phyloP scores from a whole-genome alignment of 2,113 vertebrate genomes.

The Ptyas mucosa region DNA sequence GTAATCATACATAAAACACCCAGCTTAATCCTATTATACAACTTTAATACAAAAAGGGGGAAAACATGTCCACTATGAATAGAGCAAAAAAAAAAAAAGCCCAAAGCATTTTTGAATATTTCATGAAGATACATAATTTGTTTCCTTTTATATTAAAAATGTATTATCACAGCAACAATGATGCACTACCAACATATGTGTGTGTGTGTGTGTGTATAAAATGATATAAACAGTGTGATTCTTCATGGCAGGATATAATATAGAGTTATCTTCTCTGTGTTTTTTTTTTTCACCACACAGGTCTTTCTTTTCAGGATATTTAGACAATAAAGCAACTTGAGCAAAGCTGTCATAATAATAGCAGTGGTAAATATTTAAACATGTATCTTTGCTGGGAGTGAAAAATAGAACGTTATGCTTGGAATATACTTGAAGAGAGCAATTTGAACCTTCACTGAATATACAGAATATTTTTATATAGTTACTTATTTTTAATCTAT shows the following conservation, averaged over 20 bases:
- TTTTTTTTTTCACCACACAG: neutral
- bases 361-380: conserved; percentile 26
- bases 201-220: neutral
- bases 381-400: conserved; percentile 24
- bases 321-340: neutral
- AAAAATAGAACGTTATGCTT: neutral
- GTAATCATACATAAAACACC: conserved; percentile 17
- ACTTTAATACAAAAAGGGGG: conserved; percentile 1
- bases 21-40: conserved; percentile 12
- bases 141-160: conserved; percentile 34
- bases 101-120: conserved; percentile 46
- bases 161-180: conserved; percentile 24
- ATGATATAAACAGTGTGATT: conserved; percentile 22
- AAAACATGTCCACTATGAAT: neutral
- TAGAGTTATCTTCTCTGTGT: conserved; percentile 9
- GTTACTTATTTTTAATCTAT: neutral
- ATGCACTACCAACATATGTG: conserved; percentile 24
- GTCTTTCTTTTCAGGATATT: conserved; percentile 28
- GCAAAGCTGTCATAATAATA: neutral
- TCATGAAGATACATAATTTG: conserved; percentile 45
- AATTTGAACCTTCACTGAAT: neutral
- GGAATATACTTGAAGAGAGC: neutral
- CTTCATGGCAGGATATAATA: conserved; percentile 30
- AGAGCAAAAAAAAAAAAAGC: conserved; percentile 12
- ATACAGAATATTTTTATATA: neutral